Evolutionary conservation across 2,888 invertebrate species (phyloP), one percentile per base, ranked within the genome.

Genomic region (Drosophila fungiperda): DNA sequence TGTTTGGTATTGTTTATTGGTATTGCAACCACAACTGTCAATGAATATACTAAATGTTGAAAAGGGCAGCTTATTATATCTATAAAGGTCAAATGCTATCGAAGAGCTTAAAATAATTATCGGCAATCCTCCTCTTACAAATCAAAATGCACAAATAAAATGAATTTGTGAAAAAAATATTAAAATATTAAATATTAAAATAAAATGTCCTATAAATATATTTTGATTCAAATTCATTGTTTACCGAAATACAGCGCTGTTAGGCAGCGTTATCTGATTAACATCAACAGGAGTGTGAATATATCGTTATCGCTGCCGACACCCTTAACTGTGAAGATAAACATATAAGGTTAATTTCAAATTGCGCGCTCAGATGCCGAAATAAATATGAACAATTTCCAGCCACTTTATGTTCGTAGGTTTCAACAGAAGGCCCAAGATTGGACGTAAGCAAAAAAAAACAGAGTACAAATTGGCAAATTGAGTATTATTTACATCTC

Each of bases 381-480:
- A 26, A 23, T 29, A 29, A 62, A 26, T 3, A 91, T 91, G 91
- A 23, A 73, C 7, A 62, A 59, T 26, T 93, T 93, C 68, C 90
- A 92, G 52, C 81, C 91, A 2, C 74, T 93, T 32, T 92, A 92
- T 76, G 76, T 79, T n/a, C 85, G 92, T 53, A 90, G 92, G 40
- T 92, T 91, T 68, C 80, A 87, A 33, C 90, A 92, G 69, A 80
- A 83, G 36, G 73, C 81, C 0, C 94, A 95, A 55, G 95, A 92
- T 94, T 98, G 91, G 96, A 96, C 88, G 98, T 98, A 94, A 94
- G 94, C 35, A n/a, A 57, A 12, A 1, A 23, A 12, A 45, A 7
- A 20, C 11, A 7, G 4, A 12, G 5, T 20, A 1, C 11, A 12
- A 36, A 3, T 6, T 42, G 12, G 9, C 36, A 20, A 20, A 45